These are phyloP conservation scores for Boloria selene DNA, from an alignment of 2,888 invertebrate species.

Conservation along the genomic window DNA sequence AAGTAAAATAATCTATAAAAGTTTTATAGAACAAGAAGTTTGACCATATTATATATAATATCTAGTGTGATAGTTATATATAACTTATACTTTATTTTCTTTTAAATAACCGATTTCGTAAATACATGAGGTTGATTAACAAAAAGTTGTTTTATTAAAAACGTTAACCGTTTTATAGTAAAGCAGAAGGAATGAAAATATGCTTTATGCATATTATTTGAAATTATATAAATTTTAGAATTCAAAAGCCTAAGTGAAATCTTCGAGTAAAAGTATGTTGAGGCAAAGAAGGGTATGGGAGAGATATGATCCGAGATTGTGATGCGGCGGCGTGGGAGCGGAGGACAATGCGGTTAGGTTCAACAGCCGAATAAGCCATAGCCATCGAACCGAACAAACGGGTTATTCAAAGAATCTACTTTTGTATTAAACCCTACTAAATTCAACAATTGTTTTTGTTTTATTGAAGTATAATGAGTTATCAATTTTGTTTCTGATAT, in stretches of 20 bases:
- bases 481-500: neutral
- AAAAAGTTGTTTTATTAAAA: too few species aligned
- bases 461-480: neutral
- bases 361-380: constrained; percentile 63
- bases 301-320: constrained; percentile 48
- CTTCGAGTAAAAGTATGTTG: constrained; percentile 26
- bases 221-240: too few species aligned
- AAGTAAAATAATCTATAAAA: constrained; percentile 15
- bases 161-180: too few species aligned
- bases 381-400: constrained; percentile 42
- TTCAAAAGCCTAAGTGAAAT: constrained; percentile 1
- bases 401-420: constrained; percentile 41
- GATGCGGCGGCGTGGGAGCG: constrained; percentile 57
- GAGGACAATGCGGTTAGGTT: constrained; percentile 65
- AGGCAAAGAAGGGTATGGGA: constrained; percentile 40
- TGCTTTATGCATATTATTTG: too few species aligned
- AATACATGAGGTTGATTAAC: too few species aligned
- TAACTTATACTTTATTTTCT: too few species aligned
- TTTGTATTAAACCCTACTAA: constrained; percentile 33
- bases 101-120: too few species aligned
- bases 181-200: neutral
- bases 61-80: too few species aligned
- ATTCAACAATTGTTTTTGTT: constrained; percentile 18
- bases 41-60: too few species aligned
- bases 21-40: neutral